These are phyloP conservation scores for Plecturocebus donacophilus DNA, from an alignment of 2,113 vertebrate genomes.

Conservation along the genomic window DNA sequence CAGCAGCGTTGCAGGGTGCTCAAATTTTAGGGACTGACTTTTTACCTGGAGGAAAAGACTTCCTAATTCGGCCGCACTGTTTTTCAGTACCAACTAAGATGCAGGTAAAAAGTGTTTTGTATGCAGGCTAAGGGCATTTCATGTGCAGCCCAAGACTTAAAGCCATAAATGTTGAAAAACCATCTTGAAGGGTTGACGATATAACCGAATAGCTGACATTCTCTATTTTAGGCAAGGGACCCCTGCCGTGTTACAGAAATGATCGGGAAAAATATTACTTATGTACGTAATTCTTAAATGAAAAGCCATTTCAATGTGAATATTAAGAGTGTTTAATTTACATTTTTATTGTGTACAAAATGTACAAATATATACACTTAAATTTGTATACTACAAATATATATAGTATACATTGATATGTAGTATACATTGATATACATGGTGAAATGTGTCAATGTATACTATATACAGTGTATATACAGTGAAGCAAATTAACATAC, in stretches of 20 bases:
- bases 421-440: not conserved
- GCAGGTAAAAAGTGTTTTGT: not conserved
- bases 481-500: not conserved
- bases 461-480: not conserved
- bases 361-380: not conserved
- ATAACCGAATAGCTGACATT: not conserved
- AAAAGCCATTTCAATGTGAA: not conserved
- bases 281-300: not conserved
- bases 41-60: not conserved
- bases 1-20: not conserved
- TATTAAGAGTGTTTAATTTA: not conserved
- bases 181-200: not conserved
- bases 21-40: not conserved
- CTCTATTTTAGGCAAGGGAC: not conserved
- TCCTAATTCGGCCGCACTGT: not conserved
- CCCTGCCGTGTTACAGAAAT: not conserved
- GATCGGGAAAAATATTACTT: not conserved
- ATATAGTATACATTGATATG: no score
- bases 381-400: no score
- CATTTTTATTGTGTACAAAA: not conserved
- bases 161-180: not conserved
- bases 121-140: not conserved
- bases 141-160: not conserved
- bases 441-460: not conserved
- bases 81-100: not conserved